Base-by-base conservation (phyloP, 2,797 vertebrate species). In the Dipus sagitta region DNA sequence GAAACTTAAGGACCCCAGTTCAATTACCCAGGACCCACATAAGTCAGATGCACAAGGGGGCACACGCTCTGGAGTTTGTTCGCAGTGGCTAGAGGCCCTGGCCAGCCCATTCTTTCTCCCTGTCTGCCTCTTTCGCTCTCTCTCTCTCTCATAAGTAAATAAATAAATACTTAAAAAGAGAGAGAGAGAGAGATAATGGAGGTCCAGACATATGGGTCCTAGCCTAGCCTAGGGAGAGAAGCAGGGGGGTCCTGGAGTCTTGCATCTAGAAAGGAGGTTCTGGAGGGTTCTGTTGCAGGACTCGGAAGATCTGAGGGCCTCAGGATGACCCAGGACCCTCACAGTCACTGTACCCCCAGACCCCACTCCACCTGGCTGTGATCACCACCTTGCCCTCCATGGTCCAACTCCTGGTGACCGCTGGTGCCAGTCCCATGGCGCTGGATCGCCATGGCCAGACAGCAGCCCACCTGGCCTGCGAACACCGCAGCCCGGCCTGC, bases 381-480 rank as follows among this genome's bases (percentile, higher is more conserved):
- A 99, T 99, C 96, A 99, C 99, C 42, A 97, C 98, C 68, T 98
- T 99, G 95, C 95, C 97, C 0, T 68, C 86, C 1, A 95, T 99
- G 88, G 99, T 99, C 94, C 93, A 97, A 18, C 91, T 97, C 54
- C 95, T 99, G 90, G 82, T 99, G 93, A 92, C 90, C 1, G 98
- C 98, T 0, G 98, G 98, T 2, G 98, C 99, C 0, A 99, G 98
- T 81, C 98, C 99, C 1, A 92, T 98, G 60, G 98, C 98, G 1
- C 97, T 99, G 95, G 99, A 99, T 96, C 99, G 99, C 11, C 98
- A 99, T 0, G 99, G 99, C 14, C 99, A 99, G 95, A 99, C 99
- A 0, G 98, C 98, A 0, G 92, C 98, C 21, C 99, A 99, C 96
- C 98, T 99, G 34, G 99, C 99, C 52, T 99, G 99, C 52, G 99